Evolutionary conservation across 2,113 vertebrate genomes (phyloP).

Genomic region (Sapayoa aenigma): DNA sequence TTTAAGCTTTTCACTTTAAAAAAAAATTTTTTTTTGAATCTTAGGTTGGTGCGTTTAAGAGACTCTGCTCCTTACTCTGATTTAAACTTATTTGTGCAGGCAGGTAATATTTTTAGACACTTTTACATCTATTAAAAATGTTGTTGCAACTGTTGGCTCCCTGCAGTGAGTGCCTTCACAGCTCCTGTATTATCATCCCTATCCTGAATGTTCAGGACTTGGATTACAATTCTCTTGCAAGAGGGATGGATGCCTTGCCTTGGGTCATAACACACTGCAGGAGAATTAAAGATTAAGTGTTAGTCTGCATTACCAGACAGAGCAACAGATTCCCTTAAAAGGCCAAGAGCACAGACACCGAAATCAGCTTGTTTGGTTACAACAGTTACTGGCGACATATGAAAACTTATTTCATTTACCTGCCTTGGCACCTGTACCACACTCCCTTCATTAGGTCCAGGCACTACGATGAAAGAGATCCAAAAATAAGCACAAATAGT

Average conservation of each 20-base stretch:
- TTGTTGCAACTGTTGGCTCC: not conserved
- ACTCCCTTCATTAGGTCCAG: not conserved
- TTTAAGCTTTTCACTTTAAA: slow-evolving; percentile 41
- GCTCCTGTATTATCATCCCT: not conserved
- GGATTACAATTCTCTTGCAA: not conserved
- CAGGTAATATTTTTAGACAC: not conserved
- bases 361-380: not conserved
- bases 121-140: not conserved
- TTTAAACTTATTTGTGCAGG: not conserved
- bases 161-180: not conserved
- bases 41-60: not conserved
- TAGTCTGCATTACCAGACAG: not conserved
- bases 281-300: not conserved
- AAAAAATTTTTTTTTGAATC: not conserved
- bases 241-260: not conserved
- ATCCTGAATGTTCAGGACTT: not conserved
- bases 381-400: not conserved
- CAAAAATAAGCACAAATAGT: not conserved
- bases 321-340: not conserved
- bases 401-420: not conserved
- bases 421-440: not conserved
- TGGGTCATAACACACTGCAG: not conserved
- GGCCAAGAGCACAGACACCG: not conserved
- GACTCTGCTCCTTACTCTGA: not conserved
- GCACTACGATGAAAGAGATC: not conserved